Percentiles rank a stretch among this genome's conserved stretches.
phyloP scores from a whole-genome alignment of 2,113 vertebrate species.

The Steatornis caripensis region DNA sequence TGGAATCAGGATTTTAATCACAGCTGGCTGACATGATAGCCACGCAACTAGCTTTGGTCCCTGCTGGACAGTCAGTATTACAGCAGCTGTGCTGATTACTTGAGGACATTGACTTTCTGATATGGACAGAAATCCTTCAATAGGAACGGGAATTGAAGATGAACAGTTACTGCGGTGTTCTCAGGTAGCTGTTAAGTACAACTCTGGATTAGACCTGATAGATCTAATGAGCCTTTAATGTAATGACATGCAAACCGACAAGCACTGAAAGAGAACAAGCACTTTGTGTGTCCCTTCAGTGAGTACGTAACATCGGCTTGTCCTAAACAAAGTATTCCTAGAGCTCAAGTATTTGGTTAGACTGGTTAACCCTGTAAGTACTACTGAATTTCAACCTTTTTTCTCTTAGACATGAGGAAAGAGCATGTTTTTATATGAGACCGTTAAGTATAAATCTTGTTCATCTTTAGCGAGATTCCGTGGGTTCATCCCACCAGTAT shows the following conservation, averaged over 20 bases:
- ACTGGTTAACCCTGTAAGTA: background rate
- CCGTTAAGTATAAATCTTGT: background rate
- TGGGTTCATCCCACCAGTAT: background rate
- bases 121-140: background rate
- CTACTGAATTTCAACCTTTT: background rate
- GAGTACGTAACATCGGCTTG: accelerated
- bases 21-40: background rate
- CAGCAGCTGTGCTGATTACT: background rate
- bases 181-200: background rate
- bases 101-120: background rate
- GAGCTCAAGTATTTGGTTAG: background rate
- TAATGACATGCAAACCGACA: background rate
- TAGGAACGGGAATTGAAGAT: background rate
- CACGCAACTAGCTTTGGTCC: background rate
- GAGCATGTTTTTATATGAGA: background rate
- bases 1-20: background rate
- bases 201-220: background rate
- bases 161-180: background rate
- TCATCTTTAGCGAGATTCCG: background rate
- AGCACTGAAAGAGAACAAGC: background rate
- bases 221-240: background rate
- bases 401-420: background rate
- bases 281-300: background rate
- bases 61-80: background rate
- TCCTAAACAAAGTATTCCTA: background rate